Percentiles rank a stretch among this genome's conserved stretches.
These are phyloP conservation scores for Psittacula derbiana DNA, from an alignment of 2,797 vertebrate species.

Conservation along the genomic window DNA sequence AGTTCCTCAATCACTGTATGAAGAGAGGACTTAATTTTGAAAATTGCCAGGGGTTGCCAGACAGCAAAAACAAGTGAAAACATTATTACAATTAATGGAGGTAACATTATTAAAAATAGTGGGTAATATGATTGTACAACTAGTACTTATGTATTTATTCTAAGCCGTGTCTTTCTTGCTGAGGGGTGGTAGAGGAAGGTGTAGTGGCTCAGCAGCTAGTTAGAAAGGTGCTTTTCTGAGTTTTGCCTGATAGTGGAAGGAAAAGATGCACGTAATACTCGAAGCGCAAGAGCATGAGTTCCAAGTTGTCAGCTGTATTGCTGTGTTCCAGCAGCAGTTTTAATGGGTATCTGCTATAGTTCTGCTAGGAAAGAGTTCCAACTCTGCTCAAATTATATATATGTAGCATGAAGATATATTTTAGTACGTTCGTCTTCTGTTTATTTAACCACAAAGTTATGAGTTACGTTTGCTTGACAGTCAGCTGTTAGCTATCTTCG, in stretches of 20 bases:
- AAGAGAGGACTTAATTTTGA: constrained; percentile 38
- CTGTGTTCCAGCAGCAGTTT: background rate
- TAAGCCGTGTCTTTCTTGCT: background rate
- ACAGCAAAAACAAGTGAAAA: constrained; percentile 36
- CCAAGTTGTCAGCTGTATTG: background rate
- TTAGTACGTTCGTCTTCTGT: background rate
- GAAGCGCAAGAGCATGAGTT: background rate
- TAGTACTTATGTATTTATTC: constrained; percentile 2
- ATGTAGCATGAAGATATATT: background rate
- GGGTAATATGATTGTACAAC: constrained; percentile 19
- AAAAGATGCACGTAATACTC: background rate
- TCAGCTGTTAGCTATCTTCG: background rate
- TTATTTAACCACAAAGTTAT: background rate
- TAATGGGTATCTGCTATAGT: background rate
- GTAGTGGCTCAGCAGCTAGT: background rate
- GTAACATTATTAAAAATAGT: constrained; percentile 51
- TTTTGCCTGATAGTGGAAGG: background rate
- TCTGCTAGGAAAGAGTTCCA: background rate
- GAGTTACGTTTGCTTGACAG: background rate
- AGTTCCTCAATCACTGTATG: background rate
- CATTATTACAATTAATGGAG: constrained; percentile 43
- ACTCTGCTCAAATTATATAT: background rate
- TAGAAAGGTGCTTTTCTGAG: background rate
- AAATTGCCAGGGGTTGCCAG: constrained; percentile 48
- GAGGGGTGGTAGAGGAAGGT: background rate